Base-by-base conservation (phyloP, 2,888 invertebrate genomes). In the Drosophila pseudotalamancana region DNA sequence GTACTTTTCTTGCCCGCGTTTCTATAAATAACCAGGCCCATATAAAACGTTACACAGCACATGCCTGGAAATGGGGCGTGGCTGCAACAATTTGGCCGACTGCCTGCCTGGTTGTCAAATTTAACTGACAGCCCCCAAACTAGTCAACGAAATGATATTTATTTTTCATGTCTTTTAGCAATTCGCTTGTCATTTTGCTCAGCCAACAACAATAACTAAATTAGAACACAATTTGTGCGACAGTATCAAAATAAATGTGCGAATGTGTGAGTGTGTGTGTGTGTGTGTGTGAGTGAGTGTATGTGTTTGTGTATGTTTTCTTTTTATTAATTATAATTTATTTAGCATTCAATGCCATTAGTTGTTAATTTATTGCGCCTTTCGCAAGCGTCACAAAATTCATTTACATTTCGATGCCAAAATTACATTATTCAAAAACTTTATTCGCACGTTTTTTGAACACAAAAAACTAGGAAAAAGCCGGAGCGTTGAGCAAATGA, bases 1-100 rank as follows among this genome's bases (percentile, higher is more conserved):
- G 87, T 83, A 77, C 73, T 77, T 77, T 64, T 69, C 56, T 54
- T 46, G 43, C 16, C 31, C n/a, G 46, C 27, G 35, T 55, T n/a
- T n/a, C 60, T 68, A 61, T 49, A 55, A 61, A 73, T 64, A 72
- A 45, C 18, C 32, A 19, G 12, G 21, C 62, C 46, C 50, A n/a
- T 49, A 65, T 48, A 53, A 74, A 50, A 55, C 18, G 46, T 27
- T 39, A 29, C 42, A 27, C 37, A 23, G 25, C 48, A 53, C 18
- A 56, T 65, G 72, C 42, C 65, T 74, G 65, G 63, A 75, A 67
- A 55, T 29, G 63, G 46, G 67, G 67, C 63, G 64, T 72, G 76
- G 48, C 19, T 48, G 50, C 39, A 18, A 42, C 31, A 27, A 37
- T 45, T 31, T 54, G 43, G 32, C 39, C 42, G 54, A 9, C 27